A percentile compares a stretch with the other conserved stretches of the same genome.
These are phyloP conservation scores for Aegithalos caudatus DNA, from an alignment of 2,113 vertebrate species.

Conservation along the genomic window DNA sequence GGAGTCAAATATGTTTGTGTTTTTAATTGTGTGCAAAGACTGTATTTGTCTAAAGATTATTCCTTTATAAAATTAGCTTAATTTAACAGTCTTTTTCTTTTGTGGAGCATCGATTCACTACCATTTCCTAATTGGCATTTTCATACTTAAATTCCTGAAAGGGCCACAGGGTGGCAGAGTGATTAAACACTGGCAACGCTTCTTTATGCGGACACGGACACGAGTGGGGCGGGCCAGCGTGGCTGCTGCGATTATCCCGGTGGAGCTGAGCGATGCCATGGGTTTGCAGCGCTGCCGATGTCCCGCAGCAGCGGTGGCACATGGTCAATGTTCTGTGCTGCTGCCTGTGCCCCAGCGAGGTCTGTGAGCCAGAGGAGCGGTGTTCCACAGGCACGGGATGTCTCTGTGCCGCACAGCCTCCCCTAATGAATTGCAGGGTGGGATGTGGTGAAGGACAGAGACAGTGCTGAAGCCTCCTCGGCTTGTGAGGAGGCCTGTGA, in stretches of 20 bases:
- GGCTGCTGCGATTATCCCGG: neutral
- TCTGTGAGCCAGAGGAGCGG: neutral
- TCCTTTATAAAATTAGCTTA: neutral
- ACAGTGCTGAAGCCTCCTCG: neutral
- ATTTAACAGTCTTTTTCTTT: neutral
- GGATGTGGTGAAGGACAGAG: neutral
- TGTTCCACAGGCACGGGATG: neutral
- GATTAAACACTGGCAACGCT: neutral
- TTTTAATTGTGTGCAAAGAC: neutral
- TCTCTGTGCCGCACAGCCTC: neutral
- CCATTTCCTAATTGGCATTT: neutral
- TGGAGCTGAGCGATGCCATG: rapidly evolving
- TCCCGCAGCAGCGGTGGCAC: neutral
- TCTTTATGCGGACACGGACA: rapidly evolving
- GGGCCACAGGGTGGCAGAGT: conserved; percentile 40
- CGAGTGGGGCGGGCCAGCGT: rapidly evolving
- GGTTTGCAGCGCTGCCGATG: rapidly evolving
- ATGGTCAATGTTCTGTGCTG: rapidly evolving
- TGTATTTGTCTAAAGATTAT: neutral
- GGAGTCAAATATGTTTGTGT: neutral
- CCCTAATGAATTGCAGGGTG: neutral
- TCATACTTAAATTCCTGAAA: neutral
- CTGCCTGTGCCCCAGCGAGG: neutral
- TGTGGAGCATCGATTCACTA: neutral
- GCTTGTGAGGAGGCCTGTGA: neutral